Evolutionary conservation across 2,888 invertebrate species (phyloP).

Genomic region (Agrochola litura): DNA sequence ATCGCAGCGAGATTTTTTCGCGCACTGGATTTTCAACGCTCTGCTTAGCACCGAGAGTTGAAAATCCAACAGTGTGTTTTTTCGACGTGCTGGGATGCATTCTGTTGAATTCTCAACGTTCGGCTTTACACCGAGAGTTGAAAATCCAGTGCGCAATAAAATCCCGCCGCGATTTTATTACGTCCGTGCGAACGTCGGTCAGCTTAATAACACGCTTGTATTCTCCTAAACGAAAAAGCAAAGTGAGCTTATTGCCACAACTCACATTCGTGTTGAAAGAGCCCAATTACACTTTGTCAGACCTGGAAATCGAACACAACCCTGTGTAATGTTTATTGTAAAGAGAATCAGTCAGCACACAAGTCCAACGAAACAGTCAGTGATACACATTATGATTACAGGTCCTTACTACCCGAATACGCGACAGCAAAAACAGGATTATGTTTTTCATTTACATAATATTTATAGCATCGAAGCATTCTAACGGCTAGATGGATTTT

Average conservation of each 20-base stretch:
- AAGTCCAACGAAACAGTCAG: not conserved
- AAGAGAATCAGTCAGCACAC: not conserved
- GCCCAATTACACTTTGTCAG: not conserved
- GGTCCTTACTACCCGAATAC: not conserved
- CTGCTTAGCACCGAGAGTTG: no score
- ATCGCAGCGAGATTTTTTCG: no score
- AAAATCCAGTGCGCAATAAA: no score
- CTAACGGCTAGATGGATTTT: not conserved
- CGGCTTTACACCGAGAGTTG: no score
- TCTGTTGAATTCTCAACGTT: no score
- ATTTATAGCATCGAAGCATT: no score
- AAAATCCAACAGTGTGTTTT: no score
- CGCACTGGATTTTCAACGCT: no score
- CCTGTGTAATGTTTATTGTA: not conserved
- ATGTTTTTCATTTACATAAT: not conserved
- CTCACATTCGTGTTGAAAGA: not conserved
- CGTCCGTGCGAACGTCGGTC: no score
- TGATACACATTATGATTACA: not conserved
- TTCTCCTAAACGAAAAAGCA: not conserved
- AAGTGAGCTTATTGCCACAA: not conserved
- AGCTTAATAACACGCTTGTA: not conserved
- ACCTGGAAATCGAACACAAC: not conserved
- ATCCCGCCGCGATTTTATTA: no score
- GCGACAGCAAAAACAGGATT: not conserved
- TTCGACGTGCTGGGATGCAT: no score